Percentiles rank a stretch among this genome's conserved stretches.
phyloP scores from a whole-genome alignment of 2,888 invertebrate species.

The Caenorhabditis imperialis region DNA sequence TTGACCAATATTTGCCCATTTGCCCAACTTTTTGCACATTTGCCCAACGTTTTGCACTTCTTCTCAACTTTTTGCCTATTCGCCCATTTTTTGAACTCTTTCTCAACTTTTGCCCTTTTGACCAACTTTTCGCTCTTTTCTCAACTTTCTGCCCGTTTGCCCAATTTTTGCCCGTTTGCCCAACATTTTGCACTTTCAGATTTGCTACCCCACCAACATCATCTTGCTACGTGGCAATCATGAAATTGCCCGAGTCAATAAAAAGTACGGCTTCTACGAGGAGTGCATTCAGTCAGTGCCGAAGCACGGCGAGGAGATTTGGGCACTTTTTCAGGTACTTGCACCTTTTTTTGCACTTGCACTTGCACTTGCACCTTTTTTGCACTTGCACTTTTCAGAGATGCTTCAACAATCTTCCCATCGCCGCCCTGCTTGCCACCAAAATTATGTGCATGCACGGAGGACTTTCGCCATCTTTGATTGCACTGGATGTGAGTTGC shows the following conservation, averaged over 20 bases:
- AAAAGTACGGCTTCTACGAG: conserved; percentile 66
- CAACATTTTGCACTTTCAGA: conserved; percentile 19
- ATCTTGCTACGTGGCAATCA: conserved; percentile 69
- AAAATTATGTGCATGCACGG: conserved; percentile 69
- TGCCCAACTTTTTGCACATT: too few relatives aligned
- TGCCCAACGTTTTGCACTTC: too few relatives aligned
- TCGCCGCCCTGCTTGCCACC: conserved; percentile 61
- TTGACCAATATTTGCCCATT: too few relatives aligned
- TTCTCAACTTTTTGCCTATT: too few relatives aligned
- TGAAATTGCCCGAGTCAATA: conserved; percentile 68
- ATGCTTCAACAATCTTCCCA: conserved; percentile 66
- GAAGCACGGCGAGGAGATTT: conserved; percentile 47
- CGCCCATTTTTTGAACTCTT: too few relatives aligned
- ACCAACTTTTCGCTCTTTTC: too few relatives aligned
- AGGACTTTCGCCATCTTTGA: conserved; percentile 66
- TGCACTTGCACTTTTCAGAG: too few relatives aligned
- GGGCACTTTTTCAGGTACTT: conserved; percentile 63
- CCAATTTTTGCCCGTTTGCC: too few relatives aligned
- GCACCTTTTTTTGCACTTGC: not conserved
- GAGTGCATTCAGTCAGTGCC: conserved; percentile 55
- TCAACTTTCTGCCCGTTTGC: too few relatives aligned
- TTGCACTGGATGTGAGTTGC: conserved; percentile 53
- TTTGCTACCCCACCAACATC: conserved; percentile 61
- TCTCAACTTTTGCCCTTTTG: too few relatives aligned
- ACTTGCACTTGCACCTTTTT: too few relatives aligned